These are phyloP conservation scores for Epistrophe grossulariae DNA, from an alignment of 2,888 invertebrate genomes.

Conservation along the genomic window DNA sequence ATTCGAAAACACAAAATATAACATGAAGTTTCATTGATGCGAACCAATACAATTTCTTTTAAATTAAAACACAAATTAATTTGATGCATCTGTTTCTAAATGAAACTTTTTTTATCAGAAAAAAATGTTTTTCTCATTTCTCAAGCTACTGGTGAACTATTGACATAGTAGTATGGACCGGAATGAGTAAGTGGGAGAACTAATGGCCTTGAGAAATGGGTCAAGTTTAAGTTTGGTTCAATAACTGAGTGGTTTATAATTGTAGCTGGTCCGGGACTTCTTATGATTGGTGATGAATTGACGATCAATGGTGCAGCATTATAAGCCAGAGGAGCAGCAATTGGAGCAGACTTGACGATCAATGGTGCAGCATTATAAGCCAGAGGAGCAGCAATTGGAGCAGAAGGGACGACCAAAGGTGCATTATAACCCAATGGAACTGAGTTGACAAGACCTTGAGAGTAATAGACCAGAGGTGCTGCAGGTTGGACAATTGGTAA, in stretches of 20 bases:
- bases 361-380: slow-evolving; percentile 6
- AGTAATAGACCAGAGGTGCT: not conserved
- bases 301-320: not conserved
- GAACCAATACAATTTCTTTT: no score
- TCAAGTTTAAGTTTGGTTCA: slow-evolving; percentile 2
- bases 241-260: not conserved
- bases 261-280: not conserved
- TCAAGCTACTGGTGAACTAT: not conserved
- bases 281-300: not conserved
- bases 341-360: not conserved
- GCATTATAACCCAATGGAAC: not conserved
- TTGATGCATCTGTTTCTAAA: no score
- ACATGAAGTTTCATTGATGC: no score
- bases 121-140: not conserved
- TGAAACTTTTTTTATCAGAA: no score
- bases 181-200: not conserved
- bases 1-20: no score
- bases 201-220: not conserved
- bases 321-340: slow-evolving; percentile 8
- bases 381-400: not conserved
- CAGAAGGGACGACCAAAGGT: not conserved
- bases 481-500: not conserved
- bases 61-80: no score
- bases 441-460: not conserved
- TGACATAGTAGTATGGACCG: not conserved